Evolutionary conservation across 2,113 vertebrate genomes (phyloP).

Genomic region (Seriola dumerili): DNA sequence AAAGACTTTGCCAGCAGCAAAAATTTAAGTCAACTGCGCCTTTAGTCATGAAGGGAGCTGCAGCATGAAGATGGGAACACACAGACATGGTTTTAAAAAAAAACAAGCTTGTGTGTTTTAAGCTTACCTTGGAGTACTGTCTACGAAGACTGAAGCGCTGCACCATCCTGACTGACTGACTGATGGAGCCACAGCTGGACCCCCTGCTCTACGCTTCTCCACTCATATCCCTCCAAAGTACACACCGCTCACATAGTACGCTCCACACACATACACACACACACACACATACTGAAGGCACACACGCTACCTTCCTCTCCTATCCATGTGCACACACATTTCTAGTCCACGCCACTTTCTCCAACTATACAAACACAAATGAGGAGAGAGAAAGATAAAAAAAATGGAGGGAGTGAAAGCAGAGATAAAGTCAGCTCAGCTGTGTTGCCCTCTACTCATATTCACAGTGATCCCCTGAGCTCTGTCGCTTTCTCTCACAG

Average conservation of each 20-base stretch:
- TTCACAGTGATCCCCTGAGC: conserved; percentile 58
- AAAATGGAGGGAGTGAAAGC: conserved; percentile 42
- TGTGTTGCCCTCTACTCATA: conserved; percentile 63
- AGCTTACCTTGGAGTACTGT: conserved; percentile 85
- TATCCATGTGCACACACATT: conserved; percentile 67
- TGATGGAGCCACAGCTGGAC: conserved; percentile 63
- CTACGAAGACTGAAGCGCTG: conserved; percentile 86
- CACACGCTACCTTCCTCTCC: conserved; percentile 56
- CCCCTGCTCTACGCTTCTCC: conserved; percentile 52
- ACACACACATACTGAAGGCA: conserved; percentile 42
- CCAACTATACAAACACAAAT: conserved; percentile 73
- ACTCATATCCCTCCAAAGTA: conserved; percentile 55
- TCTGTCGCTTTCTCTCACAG: conserved; percentile 37
- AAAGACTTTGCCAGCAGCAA: conserved; percentile 10
- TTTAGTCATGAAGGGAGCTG: conserved; percentile 1
- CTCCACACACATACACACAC: conserved; percentile 27
- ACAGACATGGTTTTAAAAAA: not conserved
- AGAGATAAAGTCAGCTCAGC: conserved; percentile 69
- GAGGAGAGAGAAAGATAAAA: conserved; percentile 30
- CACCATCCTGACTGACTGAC: conserved; percentile 81
- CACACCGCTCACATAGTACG: conserved; percentile 56
- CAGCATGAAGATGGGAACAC: conserved; percentile 15
- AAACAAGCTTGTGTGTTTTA: conserved; percentile 42
- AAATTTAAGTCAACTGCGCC: not conserved
- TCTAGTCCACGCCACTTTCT: conserved; percentile 52